Evolutionary conservation across 1,140 invertebrate species (phyloP).

Genomic region (Bathynomus jamesi): DNA sequence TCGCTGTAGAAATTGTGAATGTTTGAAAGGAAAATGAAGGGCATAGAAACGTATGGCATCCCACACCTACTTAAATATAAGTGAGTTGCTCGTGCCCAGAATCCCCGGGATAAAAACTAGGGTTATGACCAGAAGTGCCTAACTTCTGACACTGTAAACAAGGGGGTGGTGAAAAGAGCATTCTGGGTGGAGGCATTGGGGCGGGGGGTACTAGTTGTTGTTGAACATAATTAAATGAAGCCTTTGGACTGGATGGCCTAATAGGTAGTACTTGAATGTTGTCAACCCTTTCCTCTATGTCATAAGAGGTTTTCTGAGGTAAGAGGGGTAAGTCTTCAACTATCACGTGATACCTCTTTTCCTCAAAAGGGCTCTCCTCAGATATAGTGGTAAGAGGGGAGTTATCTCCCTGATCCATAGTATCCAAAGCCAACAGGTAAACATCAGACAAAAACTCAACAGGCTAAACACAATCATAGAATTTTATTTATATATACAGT

Average conservation of each 20-base stretch:
- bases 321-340: background rate
- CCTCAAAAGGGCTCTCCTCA: background rate
- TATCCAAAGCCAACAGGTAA: slow-evolving; percentile 58
- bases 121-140: too few species aligned
- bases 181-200: background rate
- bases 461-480: too few species aligned
- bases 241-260: background rate
- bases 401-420: background rate
- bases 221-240: too few species aligned
- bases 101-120: too few species aligned
- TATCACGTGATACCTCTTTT: background rate
- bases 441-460: slow-evolving; percentile 8
- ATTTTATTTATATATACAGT: too few species aligned
- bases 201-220: background rate
- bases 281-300: too few species aligned
- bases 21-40: too few species aligned
- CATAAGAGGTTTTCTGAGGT: background rate
- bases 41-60: too few species aligned
- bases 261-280: background rate
- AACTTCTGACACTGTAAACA: background rate
- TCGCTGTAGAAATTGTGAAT: too few species aligned
- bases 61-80: too few species aligned
- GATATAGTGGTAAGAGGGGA: background rate
- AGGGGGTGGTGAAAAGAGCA: background rate
- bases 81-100: too few species aligned